Base-by-base conservation (phyloP, 2,888 invertebrate species). In the Sphinx pinastri region DNA sequence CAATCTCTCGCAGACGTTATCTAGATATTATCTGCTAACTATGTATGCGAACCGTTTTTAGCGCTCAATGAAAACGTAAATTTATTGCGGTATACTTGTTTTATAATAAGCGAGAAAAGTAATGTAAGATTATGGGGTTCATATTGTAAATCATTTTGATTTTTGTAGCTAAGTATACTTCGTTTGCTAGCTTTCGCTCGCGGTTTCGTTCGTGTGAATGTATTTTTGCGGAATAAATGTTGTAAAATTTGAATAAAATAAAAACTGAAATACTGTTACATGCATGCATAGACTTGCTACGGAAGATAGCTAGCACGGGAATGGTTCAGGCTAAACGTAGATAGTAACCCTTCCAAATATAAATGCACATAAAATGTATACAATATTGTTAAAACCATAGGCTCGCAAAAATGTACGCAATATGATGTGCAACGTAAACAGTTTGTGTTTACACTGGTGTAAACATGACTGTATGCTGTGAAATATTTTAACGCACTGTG, bases 341-440 rank as follows among this genome's bases (percentile, higher is more conserved):
- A 47, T 11, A 60, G 11, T 60, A 59, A 14, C n/a, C 10, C 19
- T 38, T n/a, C 59, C 38, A n/a, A 45, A 16, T 47, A 16, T 60
- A 16, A 45, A 60, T 38, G 11, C 14, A 4, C 60, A 45, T 60
- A 60, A 60, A 60, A 60, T 45, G 11, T 10, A 45, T 60, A 60
- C n/a, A 45, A 60, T 60, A 60, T 60, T 60, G 60, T 45, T n/a
- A 60, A 60, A 45, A 60, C 45, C 16, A 60, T 47, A 60, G 45
- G 45, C 38, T 16, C 11, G 45, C 45, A 60, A 60, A 59, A 60
- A 60, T 60, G 11, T 16, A 45, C 45, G 45, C 38, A 16, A n/a
- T 38, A 45, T 60, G 60, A 38, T n/a, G 60, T 45, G 60, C n/a
- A 38, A 45, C 60, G 45, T 60, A 60, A 45, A 60, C 60, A 60